Evolutionary conservation across 2,113 vertebrate species (phyloP).

Genomic region (Eublepharis macularius): DNA sequence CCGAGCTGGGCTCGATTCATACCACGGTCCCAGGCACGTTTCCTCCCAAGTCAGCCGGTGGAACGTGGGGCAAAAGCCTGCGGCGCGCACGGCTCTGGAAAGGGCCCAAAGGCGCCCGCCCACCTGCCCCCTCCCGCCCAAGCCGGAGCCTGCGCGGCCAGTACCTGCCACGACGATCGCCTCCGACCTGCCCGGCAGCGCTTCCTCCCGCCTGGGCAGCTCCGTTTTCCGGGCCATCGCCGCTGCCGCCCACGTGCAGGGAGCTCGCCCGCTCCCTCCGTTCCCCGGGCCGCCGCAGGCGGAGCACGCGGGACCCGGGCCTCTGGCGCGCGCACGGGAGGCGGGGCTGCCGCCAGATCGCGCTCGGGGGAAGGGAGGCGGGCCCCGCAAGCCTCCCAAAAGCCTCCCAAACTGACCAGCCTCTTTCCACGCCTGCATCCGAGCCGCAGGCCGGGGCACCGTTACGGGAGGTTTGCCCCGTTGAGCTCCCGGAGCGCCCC

Average conservation of each 20-base stretch:
- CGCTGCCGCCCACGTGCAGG: accelerated
- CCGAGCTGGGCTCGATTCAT: not conserved
- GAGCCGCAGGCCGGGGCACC: too few species aligned
- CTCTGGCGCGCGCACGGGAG: not conserved
- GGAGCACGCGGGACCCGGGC: not conserved
- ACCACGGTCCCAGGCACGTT: not conserved
- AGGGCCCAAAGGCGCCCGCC: not conserved
- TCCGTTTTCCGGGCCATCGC: not conserved
- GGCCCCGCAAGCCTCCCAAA: too few species aligned
- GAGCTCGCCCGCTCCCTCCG: not conserved
- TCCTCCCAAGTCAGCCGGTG: not conserved
- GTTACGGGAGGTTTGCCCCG: too few species aligned
- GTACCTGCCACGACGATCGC: not conserved
- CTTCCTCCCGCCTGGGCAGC: not conserved
- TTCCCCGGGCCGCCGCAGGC: not conserved
- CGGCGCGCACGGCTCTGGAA: too few species aligned
- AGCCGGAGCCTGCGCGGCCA: not conserved
- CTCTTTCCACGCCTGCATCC: too few species aligned
- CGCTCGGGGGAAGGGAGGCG: not conserved
- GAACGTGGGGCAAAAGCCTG: not conserved
- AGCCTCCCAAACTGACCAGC: too few species aligned
- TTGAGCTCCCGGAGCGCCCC: too few species aligned
- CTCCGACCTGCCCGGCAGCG: not conserved
- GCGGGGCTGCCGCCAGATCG: not conserved
- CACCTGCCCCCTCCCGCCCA: not conserved